phyloP scores from a whole-genome alignment of 2,888 invertebrate genomes.

The Drosophila colorata region DNA sequence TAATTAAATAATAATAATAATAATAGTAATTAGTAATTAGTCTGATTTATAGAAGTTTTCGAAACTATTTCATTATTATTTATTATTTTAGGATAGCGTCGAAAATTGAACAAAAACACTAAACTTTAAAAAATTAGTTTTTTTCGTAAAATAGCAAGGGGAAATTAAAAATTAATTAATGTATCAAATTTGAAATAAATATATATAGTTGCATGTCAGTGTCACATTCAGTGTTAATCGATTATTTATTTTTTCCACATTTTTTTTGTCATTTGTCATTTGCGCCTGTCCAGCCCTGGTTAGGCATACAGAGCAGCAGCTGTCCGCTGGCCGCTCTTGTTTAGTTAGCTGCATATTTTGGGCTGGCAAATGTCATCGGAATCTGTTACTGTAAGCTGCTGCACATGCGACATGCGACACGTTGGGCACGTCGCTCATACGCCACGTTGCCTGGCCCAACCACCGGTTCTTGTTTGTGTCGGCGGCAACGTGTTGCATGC shows the following conservation, averaged over 20 bases:
- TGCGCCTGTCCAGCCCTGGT: slow-evolving; percentile 37
- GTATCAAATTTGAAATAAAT: too few species aligned
- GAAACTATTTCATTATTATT: too few species aligned
- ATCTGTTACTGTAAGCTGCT: slow-evolving; percentile 42
- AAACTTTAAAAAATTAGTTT: too few species aligned
- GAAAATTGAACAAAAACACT: too few species aligned
- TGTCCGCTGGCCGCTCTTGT: slow-evolving; percentile 38
- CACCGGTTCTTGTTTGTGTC: slow-evolving; percentile 42
- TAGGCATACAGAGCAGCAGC: slow-evolving; percentile 9
- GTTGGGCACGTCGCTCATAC: slow-evolving; percentile 66
- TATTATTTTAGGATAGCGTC: too few species aligned
- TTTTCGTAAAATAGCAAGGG: too few species aligned
- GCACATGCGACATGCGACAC: slow-evolving; percentile 54
- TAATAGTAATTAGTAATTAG: background rate
- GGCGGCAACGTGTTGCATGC: slow-evolving; percentile 77
- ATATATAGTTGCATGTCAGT: too few species aligned
- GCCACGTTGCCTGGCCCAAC: slow-evolving; percentile 39
- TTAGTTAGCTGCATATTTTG: slow-evolving; percentile 53
- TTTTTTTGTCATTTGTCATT: too few species aligned
- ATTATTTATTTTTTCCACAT: too few species aligned
- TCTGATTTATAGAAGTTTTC: too few species aligned
- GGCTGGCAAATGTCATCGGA: slow-evolving; percentile 22
- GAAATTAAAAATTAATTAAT: too few species aligned
- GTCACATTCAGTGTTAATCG: too few species aligned
- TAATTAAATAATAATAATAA: background rate